Conservation (phyloP, 2,797 vertebrate genomes). For the Enteromius afrohamiltoni region DNA sequence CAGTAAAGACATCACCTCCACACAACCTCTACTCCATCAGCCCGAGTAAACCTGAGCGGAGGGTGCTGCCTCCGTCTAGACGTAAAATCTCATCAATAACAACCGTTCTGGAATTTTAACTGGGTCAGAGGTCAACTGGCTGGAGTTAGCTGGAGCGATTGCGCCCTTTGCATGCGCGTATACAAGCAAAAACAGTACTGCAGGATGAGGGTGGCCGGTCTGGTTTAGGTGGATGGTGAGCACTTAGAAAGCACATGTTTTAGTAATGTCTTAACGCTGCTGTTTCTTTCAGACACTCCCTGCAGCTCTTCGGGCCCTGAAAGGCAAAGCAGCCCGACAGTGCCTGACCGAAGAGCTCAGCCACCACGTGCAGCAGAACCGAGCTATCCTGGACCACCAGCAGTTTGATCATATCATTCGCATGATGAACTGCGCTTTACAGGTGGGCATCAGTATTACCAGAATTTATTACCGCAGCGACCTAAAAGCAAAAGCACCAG, state of each 20-base stretch:
- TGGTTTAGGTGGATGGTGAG: constrained; percentile 4
- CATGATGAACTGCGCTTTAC: constrained; percentile 98
- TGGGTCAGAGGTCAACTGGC: constrained; percentile 29
- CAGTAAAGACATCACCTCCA: constrained; percentile 65
- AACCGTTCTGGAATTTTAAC: constrained; percentile 43
- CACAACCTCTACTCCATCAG: constrained; percentile 54
- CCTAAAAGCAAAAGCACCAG: neutral
- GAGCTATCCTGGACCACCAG: constrained; percentile 94
- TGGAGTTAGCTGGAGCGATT: constrained; percentile 26
- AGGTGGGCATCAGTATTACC: constrained; percentile 77
- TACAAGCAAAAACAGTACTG: neutral
- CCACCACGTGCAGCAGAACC: constrained; percentile 92
- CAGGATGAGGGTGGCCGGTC: constrained; percentile 2
- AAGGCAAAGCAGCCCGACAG: constrained; percentile 92
- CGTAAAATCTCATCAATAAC: constrained; percentile 41
- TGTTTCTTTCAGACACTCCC: constrained; percentile 83
- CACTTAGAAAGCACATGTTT: neutral
- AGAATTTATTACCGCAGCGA: neutral
- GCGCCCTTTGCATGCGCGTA: neutral
- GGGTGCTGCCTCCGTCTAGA: constrained; percentile 27
- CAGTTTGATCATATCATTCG: constrained; percentile 96
- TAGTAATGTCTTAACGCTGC: constrained; percentile 27
- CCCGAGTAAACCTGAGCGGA: constrained; percentile 8
- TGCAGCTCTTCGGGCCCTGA: constrained; percentile 94
- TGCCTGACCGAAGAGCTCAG: constrained; percentile 93